Percentiles rank a stretch among this genome's conserved stretches.
Conservation (phyloP, 2,113 vertebrate genomes). For the Channa maculata region DNA sequence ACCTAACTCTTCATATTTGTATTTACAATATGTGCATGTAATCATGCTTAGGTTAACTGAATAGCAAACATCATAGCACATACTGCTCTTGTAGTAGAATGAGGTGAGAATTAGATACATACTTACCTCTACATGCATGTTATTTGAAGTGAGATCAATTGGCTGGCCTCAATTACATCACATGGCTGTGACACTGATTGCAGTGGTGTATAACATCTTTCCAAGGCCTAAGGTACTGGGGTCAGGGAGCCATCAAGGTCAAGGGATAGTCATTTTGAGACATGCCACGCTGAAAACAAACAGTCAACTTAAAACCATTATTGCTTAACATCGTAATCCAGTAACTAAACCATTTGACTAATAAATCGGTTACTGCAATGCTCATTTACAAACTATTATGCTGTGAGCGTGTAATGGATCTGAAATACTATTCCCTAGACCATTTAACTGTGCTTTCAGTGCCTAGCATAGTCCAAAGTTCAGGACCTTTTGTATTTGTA, state of each 20-base stretch:
- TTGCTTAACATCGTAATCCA: not conserved
- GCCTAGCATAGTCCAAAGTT: conserved; percentile 73
- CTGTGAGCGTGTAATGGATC: conserved; percentile 67
- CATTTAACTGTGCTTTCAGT: conserved; percentile 67
- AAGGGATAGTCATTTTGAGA: conserved; percentile 72
- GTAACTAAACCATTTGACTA: not conserved
- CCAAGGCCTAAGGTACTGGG: conserved; percentile 70
- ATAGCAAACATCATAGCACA: not conserved
- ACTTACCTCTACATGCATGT: conserved; percentile 17
- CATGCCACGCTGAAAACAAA: conserved; percentile 59
- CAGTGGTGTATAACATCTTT: conserved; percentile 32
- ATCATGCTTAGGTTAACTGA: conserved; percentile 15
- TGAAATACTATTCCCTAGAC: conserved; percentile 73
- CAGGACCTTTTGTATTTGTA: conserved; percentile 52
- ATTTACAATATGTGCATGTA: conserved; percentile 11
- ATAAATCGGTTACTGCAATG: not conserved
- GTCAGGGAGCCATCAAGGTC: conserved; percentile 67
- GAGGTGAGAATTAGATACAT: not conserved
- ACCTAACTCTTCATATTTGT: not conserved
- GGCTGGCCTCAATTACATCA: not conserved
- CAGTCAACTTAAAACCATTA: conserved; percentile 11
- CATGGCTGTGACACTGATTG: conserved; percentile 2
- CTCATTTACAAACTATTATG: conserved; percentile 32
- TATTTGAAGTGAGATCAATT: conserved; percentile 20
- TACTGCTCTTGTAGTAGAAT: not conserved